These are phyloP conservation scores for Proisotoma minuta DNA, from an alignment of 2,888 invertebrate genomes.

Conservation along the genomic window DNA sequence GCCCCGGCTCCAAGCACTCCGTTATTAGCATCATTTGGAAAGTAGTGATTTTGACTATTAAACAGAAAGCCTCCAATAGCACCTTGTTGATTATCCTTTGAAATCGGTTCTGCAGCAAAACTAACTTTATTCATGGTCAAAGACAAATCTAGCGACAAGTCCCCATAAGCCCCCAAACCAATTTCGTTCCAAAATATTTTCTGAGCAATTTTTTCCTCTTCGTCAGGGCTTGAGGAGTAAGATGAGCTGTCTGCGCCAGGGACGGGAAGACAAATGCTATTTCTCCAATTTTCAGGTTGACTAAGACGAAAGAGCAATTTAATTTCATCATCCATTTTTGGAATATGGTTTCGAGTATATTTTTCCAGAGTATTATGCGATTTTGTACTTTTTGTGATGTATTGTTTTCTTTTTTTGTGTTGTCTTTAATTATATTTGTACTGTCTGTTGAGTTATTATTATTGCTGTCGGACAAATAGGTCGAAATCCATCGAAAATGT, in stretches of 20 bases:
- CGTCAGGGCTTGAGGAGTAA: neutral
- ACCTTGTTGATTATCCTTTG: too few species aligned
- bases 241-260: neutral
- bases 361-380: too few species aligned
- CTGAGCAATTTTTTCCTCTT: neutral
- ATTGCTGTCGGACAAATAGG: too few species aligned
- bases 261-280: constrained; percentile 11
- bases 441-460: too few species aligned
- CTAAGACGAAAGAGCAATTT: constrained; percentile 31
- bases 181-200: constrained; percentile 29
- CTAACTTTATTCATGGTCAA: too few species aligned
- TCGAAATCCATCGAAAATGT: too few species aligned
- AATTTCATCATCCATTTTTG: constrained; percentile 39
- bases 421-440: too few species aligned
- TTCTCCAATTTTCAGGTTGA: constrained; percentile 34
- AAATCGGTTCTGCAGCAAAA: too few species aligned
- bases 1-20: too few species aligned
- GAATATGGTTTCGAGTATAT: too few species aligned
- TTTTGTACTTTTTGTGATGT: too few species aligned
- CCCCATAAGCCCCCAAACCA: constrained; percentile 23
- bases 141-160: constrained; percentile 28
- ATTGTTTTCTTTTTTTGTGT: too few species aligned
- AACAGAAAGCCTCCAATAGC: constrained; percentile 20
- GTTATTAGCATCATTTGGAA: neutral
- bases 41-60: neutral